Percentiles rank a stretch among this genome's conserved stretches.
Evolutionary conservation across 2,113 vertebrate species (phyloP).

Genomic region (Xerus inauris): DNA sequence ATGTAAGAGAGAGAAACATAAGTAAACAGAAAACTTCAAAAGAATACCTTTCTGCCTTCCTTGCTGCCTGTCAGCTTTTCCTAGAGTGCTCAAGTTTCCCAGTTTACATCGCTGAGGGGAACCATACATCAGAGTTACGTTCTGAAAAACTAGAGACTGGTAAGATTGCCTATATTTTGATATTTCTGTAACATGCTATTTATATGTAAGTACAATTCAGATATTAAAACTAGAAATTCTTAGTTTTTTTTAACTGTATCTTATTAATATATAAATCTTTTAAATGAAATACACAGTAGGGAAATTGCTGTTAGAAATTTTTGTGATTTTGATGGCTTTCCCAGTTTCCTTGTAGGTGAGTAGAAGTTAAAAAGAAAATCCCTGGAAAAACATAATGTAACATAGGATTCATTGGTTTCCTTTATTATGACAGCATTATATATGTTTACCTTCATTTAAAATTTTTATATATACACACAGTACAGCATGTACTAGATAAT

Average conservation of each 20-base stretch:
- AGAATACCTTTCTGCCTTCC: conserved; percentile 94
- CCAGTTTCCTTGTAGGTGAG: neutral
- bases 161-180: conserved; percentile 71
- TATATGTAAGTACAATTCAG: neutral
- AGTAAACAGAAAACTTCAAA: conserved; percentile 85
- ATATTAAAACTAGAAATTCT: conserved; percentile 14
- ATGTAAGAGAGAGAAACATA: conserved; percentile 81
- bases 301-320: conserved; percentile 14
- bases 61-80: conserved; percentile 97
- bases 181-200: neutral
- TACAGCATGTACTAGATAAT: neutral
- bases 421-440: neutral
- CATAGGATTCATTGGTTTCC: conserved; percentile 16
- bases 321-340: conserved; percentile 15
- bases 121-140: conserved; percentile 90
- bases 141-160: conserved; percentile 89
- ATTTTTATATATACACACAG: neutral
- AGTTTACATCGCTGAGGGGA: conserved; percentile 97
- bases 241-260: conserved; percentile 2
- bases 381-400: neutral
- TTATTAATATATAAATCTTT: conserved; percentile 21
- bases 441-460: conserved; percentile 3
- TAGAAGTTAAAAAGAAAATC: neutral
- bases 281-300: neutral
- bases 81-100: conserved; percentile 99